These are phyloP conservation scores for Melieria picta DNA, from an alignment of 2,888 invertebrate species.

Conservation along the genomic window DNA sequence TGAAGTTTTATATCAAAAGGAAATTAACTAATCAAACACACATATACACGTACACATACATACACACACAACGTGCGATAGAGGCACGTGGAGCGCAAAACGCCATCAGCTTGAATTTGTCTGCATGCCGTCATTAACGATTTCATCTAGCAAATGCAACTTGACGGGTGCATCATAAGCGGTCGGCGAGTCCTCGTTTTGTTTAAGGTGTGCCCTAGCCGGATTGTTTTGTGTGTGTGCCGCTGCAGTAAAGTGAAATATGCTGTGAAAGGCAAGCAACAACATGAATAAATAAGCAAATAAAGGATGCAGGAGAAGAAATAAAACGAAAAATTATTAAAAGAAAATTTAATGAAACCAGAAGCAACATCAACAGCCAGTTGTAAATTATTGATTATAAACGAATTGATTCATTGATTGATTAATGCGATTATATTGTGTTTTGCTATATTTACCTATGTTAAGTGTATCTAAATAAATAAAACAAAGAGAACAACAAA, in stretches of 20 bases:
- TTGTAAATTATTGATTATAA: slow-evolving; percentile 37
- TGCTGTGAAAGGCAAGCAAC: not conserved
- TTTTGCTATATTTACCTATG: slow-evolving; percentile 40
- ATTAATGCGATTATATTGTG: slow-evolving; percentile 36
- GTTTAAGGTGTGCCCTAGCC: no score
- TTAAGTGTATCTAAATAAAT: slow-evolving; percentile 39
- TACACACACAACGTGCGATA: no score
- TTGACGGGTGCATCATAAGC: no score
- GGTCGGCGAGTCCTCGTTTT: no score
- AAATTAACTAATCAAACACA: not conserved
- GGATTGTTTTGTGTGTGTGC: no score
- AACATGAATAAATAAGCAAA: not conserved
- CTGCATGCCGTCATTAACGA: no score
- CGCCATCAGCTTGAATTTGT: no score
- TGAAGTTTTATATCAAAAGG: slow-evolving; percentile 25
- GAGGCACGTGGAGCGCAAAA: no score
- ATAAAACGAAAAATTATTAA: slow-evolving; percentile 15
- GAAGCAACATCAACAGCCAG: slow-evolving; percentile 28
- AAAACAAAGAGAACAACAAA: slow-evolving; percentile 26
- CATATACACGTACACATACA: slow-evolving; percentile 1
- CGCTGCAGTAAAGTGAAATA: no score
- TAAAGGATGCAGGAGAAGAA: slow-evolving; percentile 7
- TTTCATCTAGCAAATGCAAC: no score
- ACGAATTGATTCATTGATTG: slow-evolving; percentile 26
- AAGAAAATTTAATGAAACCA: slow-evolving; percentile 12